Conservation (phyloP, 1,140 invertebrate species). For the Vanessa tameamea region DNA sequence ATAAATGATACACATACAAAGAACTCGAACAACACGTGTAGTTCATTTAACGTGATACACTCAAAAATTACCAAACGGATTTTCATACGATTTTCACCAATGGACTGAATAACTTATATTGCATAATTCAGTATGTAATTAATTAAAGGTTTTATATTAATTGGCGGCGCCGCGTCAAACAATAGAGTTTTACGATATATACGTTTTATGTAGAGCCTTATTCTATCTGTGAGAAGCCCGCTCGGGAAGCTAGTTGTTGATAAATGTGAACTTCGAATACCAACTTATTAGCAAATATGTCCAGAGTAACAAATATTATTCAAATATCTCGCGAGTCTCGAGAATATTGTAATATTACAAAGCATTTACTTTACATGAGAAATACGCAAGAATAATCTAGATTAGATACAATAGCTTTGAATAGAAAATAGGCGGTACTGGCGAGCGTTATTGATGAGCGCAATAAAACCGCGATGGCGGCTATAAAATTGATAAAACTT, state of each 20-base stretch:
- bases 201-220: too few relatives aligned
- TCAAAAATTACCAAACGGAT: too few relatives aligned
- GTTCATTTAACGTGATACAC: not conserved
- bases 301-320: not conserved
- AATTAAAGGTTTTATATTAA: too few relatives aligned
- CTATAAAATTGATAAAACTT: slow-evolving; percentile 52
- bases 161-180: too few relatives aligned
- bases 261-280: too few relatives aligned
- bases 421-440: slow-evolving; percentile 15
- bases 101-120: too few relatives aligned
- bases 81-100: too few relatives aligned
- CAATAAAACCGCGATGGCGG: slow-evolving; percentile 47
- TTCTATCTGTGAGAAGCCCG: too few relatives aligned
- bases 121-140: too few relatives aligned
- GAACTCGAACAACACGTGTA: not conserved
- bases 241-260: too few relatives aligned
- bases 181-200: too few relatives aligned
- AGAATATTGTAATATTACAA: not conserved
- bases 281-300: too few relatives aligned
- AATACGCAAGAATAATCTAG: slow-evolving; percentile 2
- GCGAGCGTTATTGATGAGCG: slow-evolving; percentile 43
- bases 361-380: not conserved
- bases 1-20: not conserved
- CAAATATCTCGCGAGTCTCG: not conserved
- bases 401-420: slow-evolving; percentile 10